phyloP scores from a whole-genome alignment of 2,888 invertebrate species.

The Tipula vernalis region DNA sequence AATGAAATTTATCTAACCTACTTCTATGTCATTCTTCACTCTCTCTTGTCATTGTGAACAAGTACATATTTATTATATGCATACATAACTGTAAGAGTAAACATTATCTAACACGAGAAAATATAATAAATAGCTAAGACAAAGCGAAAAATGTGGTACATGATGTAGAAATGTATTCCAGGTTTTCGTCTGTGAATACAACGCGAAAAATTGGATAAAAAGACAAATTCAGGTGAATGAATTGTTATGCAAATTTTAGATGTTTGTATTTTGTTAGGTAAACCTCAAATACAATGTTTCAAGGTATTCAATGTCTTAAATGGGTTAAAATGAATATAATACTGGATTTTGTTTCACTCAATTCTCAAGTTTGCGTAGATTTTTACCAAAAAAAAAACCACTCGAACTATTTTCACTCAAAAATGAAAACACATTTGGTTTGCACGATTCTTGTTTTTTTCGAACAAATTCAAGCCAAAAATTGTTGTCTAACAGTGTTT shows the following conservation, averaged over 20 bases:
- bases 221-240: background rate
- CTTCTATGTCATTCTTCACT: background rate
- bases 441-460: too few relatives aligned
- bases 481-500: too few relatives aligned
- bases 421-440: too few relatives aligned
- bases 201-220: background rate
- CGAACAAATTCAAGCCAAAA: too few relatives aligned
- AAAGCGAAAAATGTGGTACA: background rate
- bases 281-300: too few relatives aligned
- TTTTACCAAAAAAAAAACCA: too few relatives aligned
- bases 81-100: background rate
- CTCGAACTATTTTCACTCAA: too few relatives aligned
- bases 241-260: background rate
- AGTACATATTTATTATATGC: background rate
- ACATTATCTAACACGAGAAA: background rate
- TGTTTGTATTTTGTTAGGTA: too few relatives aligned
- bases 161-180: background rate
- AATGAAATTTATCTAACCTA: background rate
- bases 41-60: background rate
- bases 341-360: too few relatives aligned
- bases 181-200: background rate
- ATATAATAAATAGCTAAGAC: background rate
- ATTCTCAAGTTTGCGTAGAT: too few relatives aligned
- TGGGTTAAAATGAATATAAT: too few relatives aligned
- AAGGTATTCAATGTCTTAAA: too few relatives aligned